These are phyloP conservation scores for Periphyllus acericola DNA, from an alignment of 2,888 invertebrate species.

Conservation along the genomic window DNA sequence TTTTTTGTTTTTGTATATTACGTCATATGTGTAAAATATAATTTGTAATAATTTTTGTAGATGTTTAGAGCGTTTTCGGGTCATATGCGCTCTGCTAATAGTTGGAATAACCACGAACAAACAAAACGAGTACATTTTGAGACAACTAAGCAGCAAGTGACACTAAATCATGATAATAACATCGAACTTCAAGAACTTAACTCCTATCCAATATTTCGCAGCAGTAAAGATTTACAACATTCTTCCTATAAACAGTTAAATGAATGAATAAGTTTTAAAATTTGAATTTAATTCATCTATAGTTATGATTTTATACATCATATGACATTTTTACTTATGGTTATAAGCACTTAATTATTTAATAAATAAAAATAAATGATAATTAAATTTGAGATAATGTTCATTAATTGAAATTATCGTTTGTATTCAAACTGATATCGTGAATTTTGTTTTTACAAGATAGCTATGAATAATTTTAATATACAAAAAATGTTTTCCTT, in stretches of 20 bases:
- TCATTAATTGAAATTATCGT: background rate
- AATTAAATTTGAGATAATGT: background rate
- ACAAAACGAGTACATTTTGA: background rate
- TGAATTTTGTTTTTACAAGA: background rate
- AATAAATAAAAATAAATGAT: background rate
- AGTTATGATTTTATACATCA: too few relatives aligned
- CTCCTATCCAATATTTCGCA: background rate
- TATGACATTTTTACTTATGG: too few relatives aligned
- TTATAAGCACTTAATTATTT: too few relatives aligned
- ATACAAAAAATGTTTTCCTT: too few relatives aligned
- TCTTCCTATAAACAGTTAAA: background rate
- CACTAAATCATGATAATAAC: slow-evolving; percentile 9
- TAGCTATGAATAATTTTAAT: too few relatives aligned
- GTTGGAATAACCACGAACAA: background rate
- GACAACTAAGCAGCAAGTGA: background rate
- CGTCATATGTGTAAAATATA: background rate
- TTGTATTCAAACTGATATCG: background rate
- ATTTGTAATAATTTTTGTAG: background rate
- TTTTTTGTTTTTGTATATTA: background rate
- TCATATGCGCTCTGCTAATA: background rate
- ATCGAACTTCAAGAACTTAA: slow-evolving; percentile 42
- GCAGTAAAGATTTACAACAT: background rate
- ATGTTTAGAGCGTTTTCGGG: slow-evolving; percentile 15
- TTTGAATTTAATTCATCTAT: background rate
- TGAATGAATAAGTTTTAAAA: too few relatives aligned